Conservation (phyloP, 2,113 vertebrate genomes). For the Forbesichthys papilliferus region DNA sequence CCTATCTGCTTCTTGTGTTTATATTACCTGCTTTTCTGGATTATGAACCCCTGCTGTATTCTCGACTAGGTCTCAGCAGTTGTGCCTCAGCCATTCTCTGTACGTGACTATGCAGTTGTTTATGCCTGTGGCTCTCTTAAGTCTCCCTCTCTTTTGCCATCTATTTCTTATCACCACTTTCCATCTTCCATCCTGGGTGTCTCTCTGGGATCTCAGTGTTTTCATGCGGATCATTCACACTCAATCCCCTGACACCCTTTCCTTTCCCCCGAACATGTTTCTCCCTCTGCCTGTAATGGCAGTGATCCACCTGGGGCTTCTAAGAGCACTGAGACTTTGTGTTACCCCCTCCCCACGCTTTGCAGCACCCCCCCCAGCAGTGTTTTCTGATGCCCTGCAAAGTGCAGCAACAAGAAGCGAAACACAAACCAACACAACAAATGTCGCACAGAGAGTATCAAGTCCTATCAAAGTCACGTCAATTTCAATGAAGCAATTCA, state of each 20-base stretch:
- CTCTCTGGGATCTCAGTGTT: not conserved
- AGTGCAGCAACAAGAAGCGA: not conserved
- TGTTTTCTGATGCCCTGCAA: not conserved
- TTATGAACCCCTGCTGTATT: too few species aligned
- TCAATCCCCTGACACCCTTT: not conserved
- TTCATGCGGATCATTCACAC: too few species aligned
- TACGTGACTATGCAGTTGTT: too few species aligned
- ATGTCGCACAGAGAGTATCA: not conserved
- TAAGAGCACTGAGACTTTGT: not conserved
- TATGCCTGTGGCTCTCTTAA: too few species aligned
- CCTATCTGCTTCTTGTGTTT: too few species aligned
- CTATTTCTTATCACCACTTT: too few species aligned
- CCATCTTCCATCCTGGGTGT: not conserved
- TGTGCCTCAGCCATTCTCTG: too few species aligned
- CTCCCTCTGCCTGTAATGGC: conserved; percentile 6
- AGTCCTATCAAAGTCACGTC: not conserved
- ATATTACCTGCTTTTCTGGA: too few species aligned
- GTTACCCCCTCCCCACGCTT: not conserved
- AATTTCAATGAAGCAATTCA: too few species aligned
- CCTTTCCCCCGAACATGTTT: not conserved
- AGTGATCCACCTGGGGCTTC: conserved; percentile 7
- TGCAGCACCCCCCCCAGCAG: not conserved
- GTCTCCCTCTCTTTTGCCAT: too few species aligned
- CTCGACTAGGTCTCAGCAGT: too few species aligned
- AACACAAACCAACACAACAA: not conserved